phyloP scores from a whole-genome alignment of 1,140 invertebrate species.

The Aplysia californica region DNA sequence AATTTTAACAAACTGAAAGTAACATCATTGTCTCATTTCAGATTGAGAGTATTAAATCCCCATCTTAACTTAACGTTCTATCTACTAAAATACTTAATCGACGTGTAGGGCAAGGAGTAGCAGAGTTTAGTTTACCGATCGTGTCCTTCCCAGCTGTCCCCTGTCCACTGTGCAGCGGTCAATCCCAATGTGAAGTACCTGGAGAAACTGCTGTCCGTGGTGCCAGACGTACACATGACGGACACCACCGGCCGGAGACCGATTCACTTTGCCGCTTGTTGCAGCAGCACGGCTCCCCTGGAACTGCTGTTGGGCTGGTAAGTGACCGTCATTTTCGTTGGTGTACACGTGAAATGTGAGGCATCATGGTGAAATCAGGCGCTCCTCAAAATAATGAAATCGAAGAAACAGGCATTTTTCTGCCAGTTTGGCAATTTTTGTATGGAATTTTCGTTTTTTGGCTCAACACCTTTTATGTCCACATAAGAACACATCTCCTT shows the following conservation, averaged over 20 bases:
- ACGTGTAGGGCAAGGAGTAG: background rate
- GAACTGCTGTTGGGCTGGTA: conserved; percentile 66
- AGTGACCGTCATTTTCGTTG: conserved; percentile 1
- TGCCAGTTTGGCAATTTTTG: background rate
- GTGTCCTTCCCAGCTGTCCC: conserved; percentile 64
- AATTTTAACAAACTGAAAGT: background rate
- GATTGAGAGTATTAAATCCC: background rate
- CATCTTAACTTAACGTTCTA: background rate
- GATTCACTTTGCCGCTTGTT: conserved; percentile 72
- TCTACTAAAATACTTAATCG: background rate
- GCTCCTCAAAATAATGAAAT: background rate
- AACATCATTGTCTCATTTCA: background rate
- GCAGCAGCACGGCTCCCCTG: conserved; percentile 65
- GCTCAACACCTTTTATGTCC: too few species aligned
- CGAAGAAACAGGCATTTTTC: background rate
- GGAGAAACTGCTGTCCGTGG: conserved; percentile 59
- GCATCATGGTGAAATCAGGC: too few species aligned
- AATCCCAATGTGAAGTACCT: conserved; percentile 71
- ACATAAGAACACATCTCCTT: too few species aligned
- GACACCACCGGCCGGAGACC: conserved; percentile 68
- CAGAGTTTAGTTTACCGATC: background rate
- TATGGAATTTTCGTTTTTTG: too few species aligned
- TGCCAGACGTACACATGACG: conserved; percentile 66
- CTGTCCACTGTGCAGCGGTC: conserved; percentile 71
- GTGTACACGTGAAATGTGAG: too few species aligned